Base-by-base conservation (phyloP, 2,797 vertebrate genomes). In the Moxostoma hubbsi region DNA sequence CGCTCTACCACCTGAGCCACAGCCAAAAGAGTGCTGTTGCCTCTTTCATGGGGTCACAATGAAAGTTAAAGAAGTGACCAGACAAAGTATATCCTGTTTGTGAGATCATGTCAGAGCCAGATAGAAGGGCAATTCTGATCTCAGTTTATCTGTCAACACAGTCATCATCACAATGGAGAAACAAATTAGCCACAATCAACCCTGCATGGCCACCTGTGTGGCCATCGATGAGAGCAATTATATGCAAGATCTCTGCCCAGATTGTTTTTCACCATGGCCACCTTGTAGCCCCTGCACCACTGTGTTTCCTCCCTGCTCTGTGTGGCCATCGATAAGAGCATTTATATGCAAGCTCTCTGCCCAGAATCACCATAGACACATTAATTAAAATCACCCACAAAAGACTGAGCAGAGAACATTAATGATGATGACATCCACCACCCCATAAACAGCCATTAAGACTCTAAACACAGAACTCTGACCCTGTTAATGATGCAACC, bases 121-220 rank as follows among this genome's bases (percentile, higher is more conserved):
- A 24, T 3, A 24, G 24, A 24, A 3, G 24, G 24, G 24, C 24
- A 24, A 24, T 24, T 24, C 24, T 81, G 83, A 80, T 81, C 66
- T 71, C 16, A 65, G 2, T 10, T 15, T 47, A 50, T 55, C 13
- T 64, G 15, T 75, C 73, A 45, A 49, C 10, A 10, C 79, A 85
- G 59, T 70, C 58, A 64, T 77, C 55, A 13, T 73, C 13, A 47
- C 75, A 76, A 82, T 63, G 15, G 43, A 79, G 77, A 84, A 86
- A 82, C 73, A 81, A 88, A 89, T 83, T 81, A 81, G 73, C 75
- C 66, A 78, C 78, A 82, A 85, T 89, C 85, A 82, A 72, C 68
- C 68, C 79, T 73, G 67, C 54, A 79, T 72, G 76, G 18, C 2
- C 18, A 24, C 24, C 49, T 62, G 68, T 77, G 55, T 24, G 24